phyloP scores from a whole-genome alignment of 2,797 vertebrate genomes.

The Graptemys geographica region DNA sequence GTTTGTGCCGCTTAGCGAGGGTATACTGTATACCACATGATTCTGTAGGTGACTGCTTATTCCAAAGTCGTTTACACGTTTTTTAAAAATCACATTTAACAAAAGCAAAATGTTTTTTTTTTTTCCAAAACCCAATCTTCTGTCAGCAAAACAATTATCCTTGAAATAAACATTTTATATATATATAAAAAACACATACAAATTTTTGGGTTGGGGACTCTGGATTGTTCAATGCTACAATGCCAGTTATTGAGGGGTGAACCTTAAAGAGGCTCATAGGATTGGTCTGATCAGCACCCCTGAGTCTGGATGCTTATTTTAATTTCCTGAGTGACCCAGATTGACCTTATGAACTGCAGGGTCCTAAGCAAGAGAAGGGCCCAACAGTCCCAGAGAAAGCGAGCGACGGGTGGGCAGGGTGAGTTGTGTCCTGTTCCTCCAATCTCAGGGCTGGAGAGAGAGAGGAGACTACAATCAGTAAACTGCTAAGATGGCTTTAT shows the following conservation, averaged over 20 bases:
- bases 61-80: neutral
- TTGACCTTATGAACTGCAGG: neutral
- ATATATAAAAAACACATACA: neutral
- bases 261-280: neutral
- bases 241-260: rapidly evolving
- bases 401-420: neutral
- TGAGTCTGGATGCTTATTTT: neutral
- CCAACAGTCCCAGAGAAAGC: no score
- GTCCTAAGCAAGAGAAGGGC: neutral
- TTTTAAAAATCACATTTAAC: neutral
- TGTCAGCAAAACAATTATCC: neutral
- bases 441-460: neutral
- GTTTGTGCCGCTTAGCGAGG: neutral
- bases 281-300: neutral
- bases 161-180: neutral
- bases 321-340: neutral
- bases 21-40: rapidly evolving
- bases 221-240: neutral
- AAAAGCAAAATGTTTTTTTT: neutral
- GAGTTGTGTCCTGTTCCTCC: neutral
- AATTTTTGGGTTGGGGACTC: neutral
- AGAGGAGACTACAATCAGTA: neutral
- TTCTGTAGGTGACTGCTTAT: neutral
- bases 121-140: neutral
- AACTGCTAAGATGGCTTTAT: neutral